Conservation (phyloP, 2,888 invertebrate species). For the Xestia c-nigrum region DNA sequence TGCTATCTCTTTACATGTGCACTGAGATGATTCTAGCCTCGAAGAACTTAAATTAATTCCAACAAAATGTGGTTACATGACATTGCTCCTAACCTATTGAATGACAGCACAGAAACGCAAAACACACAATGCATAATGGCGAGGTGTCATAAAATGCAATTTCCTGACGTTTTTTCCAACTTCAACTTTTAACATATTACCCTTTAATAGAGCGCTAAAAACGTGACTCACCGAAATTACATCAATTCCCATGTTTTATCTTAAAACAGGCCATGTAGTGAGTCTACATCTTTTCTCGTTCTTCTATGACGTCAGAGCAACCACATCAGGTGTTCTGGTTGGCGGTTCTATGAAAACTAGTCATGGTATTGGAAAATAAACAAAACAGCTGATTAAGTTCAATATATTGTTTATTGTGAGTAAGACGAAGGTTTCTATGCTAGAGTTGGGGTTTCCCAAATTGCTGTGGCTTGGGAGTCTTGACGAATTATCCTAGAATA, state of each 20-base stretch:
- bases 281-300: constrained; percentile 23
- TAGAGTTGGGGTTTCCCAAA: neutral
- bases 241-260: constrained; percentile 4
- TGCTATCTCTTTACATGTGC: no score
- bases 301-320: constrained; percentile 30
- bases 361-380: constrained; percentile 27
- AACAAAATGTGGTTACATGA: neutral
- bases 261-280: constrained; percentile 24
- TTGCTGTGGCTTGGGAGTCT: neutral
- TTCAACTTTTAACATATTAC: neutral
- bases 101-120: neutral
- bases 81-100: neutral
- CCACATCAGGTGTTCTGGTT: constrained; percentile 40
- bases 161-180: neutral
- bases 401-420: neutral
- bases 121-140: neutral
- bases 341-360: constrained; percentile 45
- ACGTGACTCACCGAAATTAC: constrained; percentile 27
- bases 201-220: constrained; percentile 8
- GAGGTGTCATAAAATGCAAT: neutral
- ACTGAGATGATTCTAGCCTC: neutral
- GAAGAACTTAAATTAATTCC: neutral
- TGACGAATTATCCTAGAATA: neutral
- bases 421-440: neutral
- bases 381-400: constrained; percentile 1